Conservation (phyloP, 1,140 invertebrate genomes). For the Cataglyphis hispanica region DNA sequence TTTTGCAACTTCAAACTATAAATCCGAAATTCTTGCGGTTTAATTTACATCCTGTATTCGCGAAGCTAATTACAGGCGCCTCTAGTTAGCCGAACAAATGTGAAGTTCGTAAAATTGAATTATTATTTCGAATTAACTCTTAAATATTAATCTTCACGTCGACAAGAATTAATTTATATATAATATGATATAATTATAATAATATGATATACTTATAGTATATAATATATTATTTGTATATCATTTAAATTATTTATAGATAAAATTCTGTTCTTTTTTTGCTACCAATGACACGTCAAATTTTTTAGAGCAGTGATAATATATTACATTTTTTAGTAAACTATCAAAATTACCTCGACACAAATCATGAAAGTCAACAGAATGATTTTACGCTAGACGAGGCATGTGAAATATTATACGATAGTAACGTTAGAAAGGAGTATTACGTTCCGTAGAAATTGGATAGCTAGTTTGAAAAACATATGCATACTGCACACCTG, state of each 20-base stretch:
- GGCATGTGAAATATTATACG: constrained; percentile 65
- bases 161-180: neutral
- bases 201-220: neutral
- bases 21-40: constrained; percentile 1
- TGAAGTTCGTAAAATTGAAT: constrained; percentile 1
- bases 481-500: constrained; percentile 37
- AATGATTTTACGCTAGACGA: constrained; percentile 27
- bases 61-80: constrained; percentile 18
- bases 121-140: neutral
- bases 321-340: constrained; percentile 8
- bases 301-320: neutral
- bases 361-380: constrained; percentile 1
- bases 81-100: neutral
- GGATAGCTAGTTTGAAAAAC: constrained; percentile 56
- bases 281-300: neutral
- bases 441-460: constrained; percentile 64
- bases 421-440: constrained; percentile 63
- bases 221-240: neutral
- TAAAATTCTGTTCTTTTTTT: neutral
- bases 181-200: neutral
- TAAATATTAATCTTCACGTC: neutral
- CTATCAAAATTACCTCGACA: constrained; percentile 1
- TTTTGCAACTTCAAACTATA: neutral
- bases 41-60: neutral
- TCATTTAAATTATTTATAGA: neutral